A percentile compares a stretch with the other conserved stretches of the same genome.
Conservation (phyloP, 1,140 invertebrate species). For the Cryptotermes secundus region DNA sequence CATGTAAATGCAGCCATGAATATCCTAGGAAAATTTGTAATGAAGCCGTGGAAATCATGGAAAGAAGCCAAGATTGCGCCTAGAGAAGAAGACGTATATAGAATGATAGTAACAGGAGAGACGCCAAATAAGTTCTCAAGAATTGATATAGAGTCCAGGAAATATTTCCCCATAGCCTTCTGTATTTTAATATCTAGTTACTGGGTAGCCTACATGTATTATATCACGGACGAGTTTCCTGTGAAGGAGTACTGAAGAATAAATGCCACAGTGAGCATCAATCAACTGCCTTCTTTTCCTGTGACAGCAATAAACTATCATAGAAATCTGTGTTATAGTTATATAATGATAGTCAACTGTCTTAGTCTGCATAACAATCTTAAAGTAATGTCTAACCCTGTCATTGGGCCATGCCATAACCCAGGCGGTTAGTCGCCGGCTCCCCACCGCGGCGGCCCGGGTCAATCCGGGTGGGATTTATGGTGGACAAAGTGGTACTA, state of each 20-base stretch:
- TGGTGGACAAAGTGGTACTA: too few relatives aligned
- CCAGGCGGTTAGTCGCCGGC: too few relatives aligned
- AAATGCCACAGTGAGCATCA: not conserved
- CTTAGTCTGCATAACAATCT: too few relatives aligned
- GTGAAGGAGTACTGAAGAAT: not conserved
- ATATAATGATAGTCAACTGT: too few relatives aligned
- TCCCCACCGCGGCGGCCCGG: too few relatives aligned
- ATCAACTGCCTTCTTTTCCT: too few relatives aligned
- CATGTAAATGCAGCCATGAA: not conserved
- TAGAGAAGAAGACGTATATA: slow-evolving; percentile 33
- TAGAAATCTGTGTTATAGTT: too few relatives aligned
- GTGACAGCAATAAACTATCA: too few relatives aligned
- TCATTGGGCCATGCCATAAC: too few relatives aligned
- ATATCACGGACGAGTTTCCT: slow-evolving; percentile 44
- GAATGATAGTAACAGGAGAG: slow-evolving; percentile 32
- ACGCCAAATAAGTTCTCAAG: slow-evolving; percentile 45
- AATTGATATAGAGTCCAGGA: slow-evolving; percentile 54
- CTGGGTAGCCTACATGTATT: slow-evolving; percentile 87
- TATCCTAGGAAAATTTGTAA: not conserved
- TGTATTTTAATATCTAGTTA: slow-evolving; percentile 90
- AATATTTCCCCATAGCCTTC: slow-evolving; percentile 72
- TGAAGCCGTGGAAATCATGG: slow-evolving; percentile 23
- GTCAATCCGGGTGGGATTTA: too few relatives aligned
- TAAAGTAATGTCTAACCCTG: too few relatives aligned
- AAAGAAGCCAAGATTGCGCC: slow-evolving; percentile 29